Percentiles rank a stretch among this genome's conserved stretches.
Evolutionary conservation across 2,113 vertebrate genomes (phyloP).

Genomic region (Polyodon spathula): DNA sequence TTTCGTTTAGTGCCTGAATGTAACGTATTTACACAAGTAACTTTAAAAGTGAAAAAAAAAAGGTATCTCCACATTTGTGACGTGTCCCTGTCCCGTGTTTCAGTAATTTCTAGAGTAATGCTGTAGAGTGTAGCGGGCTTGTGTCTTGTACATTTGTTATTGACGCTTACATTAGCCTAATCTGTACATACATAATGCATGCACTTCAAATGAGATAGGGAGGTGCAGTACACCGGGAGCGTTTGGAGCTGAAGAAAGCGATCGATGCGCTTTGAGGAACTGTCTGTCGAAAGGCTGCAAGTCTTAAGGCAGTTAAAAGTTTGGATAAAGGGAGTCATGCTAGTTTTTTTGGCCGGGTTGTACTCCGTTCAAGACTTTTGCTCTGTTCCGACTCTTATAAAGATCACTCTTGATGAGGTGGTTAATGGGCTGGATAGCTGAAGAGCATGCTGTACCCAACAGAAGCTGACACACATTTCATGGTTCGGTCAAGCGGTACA

Average conservation of each 20-base stretch:
- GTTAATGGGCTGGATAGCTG: too few relatives aligned
- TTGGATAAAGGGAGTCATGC: too few relatives aligned
- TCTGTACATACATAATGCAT: not conserved
- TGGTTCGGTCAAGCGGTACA: too few relatives aligned
- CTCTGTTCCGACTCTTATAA: too few relatives aligned
- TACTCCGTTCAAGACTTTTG: too few relatives aligned
- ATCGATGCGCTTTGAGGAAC: not conserved
- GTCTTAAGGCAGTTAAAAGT: too few relatives aligned
- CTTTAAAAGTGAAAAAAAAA: not conserved
- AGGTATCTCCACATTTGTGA: not conserved
- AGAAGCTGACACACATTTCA: too few relatives aligned
- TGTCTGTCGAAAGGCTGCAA: too few relatives aligned
- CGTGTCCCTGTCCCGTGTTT: not conserved
- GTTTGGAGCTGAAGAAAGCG: not conserved
- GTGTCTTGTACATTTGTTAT: conserved; percentile 1
- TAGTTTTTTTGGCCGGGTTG: too few relatives aligned
- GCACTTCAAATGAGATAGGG: conserved; percentile 2
- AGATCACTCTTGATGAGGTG: too few relatives aligned
- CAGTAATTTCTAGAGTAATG: not conserved
- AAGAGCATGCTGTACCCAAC: too few relatives aligned
- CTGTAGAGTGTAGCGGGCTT: conserved; percentile 9
- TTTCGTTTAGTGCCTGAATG: conserved; percentile 11
- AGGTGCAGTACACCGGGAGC: conserved; percentile 1
- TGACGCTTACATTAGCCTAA: conserved; percentile 8
- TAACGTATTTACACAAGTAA: not conserved